Evolutionary conservation across 2,113 vertebrate species (phyloP), one percentile per base, ranked within the genome.

Genomic region (Amphiprion ocellaris): DNA sequence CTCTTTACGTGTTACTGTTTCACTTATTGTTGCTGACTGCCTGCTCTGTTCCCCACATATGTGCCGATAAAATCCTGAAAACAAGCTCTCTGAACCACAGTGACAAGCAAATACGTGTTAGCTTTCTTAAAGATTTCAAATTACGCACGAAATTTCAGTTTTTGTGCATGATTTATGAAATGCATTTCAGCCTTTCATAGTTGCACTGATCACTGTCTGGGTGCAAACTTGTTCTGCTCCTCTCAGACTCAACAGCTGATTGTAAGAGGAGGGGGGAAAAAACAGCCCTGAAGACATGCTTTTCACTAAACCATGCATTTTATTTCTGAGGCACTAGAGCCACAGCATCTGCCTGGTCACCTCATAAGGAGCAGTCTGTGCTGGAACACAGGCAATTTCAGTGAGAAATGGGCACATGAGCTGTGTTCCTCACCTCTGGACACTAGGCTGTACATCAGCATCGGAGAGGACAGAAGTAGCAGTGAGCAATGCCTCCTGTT

Each of bases 371-470:
- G 65, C 56, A 23, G 62, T 79, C 81, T 81, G 83, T 75, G 59
- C 68, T 49, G 2, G 0, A 0, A 24, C 41, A 28, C 76, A 56
- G 50, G 65, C 85, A 76, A 78, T 88, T 84, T 84, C 52, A 62
- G 74, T 80, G 75, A 84, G 75, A 37, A 66, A 79, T 83, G 79
- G 21, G 9, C 69, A 65, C 8, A 54, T 47, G 63, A 74, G 28
- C 66, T 17, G 77, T 58, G 73, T 21, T 77, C 73, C 70, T 87
- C 84, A 79, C 86, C 77, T 88, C 78, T 78, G 71, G 85, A 87
- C 72, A 79, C 64, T 77, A 26, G 47, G 49, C 77, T 69, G 84
- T 79, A 44, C 69, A 86, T 69, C 78, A 65, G 10, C 79, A 70
- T 72, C 78, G 52, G 81, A 74, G 67, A 63, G 55, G 85, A 80